Percentiles rank a stretch among this genome's conserved stretches.
Conservation (phyloP, 2,113 vertebrate species). For the Amazona vittata region DNA sequence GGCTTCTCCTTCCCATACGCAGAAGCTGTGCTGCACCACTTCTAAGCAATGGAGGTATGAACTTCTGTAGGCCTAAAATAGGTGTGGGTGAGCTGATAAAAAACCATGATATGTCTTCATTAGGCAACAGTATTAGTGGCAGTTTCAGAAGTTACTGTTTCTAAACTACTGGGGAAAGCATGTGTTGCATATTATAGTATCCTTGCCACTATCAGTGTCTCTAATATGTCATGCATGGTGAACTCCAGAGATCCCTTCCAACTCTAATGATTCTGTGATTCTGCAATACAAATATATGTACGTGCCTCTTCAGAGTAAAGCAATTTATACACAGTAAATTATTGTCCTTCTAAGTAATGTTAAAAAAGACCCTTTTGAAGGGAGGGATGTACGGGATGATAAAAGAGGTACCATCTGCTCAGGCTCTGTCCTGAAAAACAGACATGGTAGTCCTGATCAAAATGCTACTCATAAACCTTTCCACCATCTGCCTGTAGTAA, state of each 20-base stretch:
- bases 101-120: not conserved
- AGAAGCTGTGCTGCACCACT: not conserved
- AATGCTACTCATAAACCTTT: constrained; percentile 3
- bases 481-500: not conserved
- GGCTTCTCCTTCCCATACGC: not conserved
- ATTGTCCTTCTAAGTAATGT: not conserved
- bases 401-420: not conserved
- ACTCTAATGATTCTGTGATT: not conserved
- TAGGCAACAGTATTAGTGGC: not conserved
- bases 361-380: not conserved
- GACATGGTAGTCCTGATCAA: not conserved
- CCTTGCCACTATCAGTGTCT: not conserved
- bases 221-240: not conserved
- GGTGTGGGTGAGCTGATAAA: rapidly evolving
- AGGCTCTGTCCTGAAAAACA: not conserved
- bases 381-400: not conserved
- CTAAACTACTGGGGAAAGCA: not conserved
- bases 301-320: not conserved
- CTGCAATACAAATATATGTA: not conserved
- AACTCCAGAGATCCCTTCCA: not conserved
- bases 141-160: not conserved
- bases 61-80: not conserved
- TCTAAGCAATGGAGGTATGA: not conserved
- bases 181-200: not conserved
- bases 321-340: not conserved